Conservation (phyloP, 1,140 invertebrate species). For the Dolichoris vasculosae region DNA sequence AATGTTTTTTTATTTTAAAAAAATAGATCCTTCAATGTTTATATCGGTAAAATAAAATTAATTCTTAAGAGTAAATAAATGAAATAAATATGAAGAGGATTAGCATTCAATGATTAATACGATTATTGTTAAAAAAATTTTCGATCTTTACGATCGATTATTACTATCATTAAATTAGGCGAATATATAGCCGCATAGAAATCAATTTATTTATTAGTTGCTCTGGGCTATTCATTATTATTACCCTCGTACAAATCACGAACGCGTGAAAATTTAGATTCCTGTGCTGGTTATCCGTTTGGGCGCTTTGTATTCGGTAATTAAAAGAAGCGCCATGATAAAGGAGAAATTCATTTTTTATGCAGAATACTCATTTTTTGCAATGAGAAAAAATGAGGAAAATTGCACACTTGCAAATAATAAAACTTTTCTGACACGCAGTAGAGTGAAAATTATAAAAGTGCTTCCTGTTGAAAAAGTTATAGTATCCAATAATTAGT, state of each 20-base stretch:
- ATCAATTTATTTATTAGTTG: conserved; percentile 5
- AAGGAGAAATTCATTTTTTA: conserved; percentile 13
- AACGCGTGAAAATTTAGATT: conserved; percentile 32
- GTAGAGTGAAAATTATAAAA: not conserved
- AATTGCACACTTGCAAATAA: conserved; percentile 26
- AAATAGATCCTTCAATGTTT: no score
- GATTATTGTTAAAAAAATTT: not conserved
- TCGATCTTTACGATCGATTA: not conserved
- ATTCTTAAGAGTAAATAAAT: no score
- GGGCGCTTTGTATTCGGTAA: conserved; percentile 37
- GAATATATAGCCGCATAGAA: not conserved
- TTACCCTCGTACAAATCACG: not conserved
- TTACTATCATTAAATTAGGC: not conserved
- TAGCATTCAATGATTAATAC: not conserved
- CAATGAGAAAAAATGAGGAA: not conserved
- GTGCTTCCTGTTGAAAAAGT: not conserved
- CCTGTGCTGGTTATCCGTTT: conserved; percentile 7
- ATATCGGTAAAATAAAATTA: no score
- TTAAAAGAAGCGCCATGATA: conserved; percentile 44
- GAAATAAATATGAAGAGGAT: not conserved
- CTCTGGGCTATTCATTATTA: not conserved
- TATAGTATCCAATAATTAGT: not conserved
- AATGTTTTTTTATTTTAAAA: no score
- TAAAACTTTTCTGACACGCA: conserved; percentile 15
- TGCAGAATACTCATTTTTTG: not conserved